These are phyloP conservation scores for Nothura maculosa DNA, from an alignment of 2,797 vertebrate species.

Conservation along the genomic window DNA sequence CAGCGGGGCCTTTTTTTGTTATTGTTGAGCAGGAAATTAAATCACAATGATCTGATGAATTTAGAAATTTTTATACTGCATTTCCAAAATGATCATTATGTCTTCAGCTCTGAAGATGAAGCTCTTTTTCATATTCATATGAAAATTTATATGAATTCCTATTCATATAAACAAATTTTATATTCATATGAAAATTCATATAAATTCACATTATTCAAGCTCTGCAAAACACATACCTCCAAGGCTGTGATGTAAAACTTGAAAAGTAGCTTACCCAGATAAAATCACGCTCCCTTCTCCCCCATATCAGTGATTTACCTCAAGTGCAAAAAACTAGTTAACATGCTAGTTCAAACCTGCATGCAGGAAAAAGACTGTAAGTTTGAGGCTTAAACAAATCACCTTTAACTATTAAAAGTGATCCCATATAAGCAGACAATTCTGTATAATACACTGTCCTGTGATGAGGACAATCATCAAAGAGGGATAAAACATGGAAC, in stretches of 20 bases:
- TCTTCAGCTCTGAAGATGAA: constrained; percentile 25
- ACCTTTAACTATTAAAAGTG: not conserved
- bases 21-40: constrained; percentile 25
- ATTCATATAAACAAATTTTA: constrained; percentile 37
- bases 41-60: constrained; percentile 31
- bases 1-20: constrained; percentile 1
- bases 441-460: not conserved
- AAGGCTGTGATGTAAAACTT: constrained; percentile 27
- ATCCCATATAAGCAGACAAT: not conserved
- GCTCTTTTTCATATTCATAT: constrained; percentile 38
- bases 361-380: not conserved
- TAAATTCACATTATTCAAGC: constrained; percentile 31
- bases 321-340: not conserved
- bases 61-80: not conserved
- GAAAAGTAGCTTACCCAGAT: constrained; percentile 15
- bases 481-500: not conserved
- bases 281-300: not conserved
- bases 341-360: not conserved
- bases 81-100: constrained; percentile 12
- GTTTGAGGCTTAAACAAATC: not conserved
- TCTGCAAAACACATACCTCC: not conserved
- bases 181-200: constrained; percentile 51
- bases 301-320: not conserved
- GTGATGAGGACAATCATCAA: not conserved
- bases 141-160: constrained; percentile 47